Evolutionary conservation across 2,113 vertebrate species (phyloP).

Genomic region (Limnothrissa miodon): DNA sequence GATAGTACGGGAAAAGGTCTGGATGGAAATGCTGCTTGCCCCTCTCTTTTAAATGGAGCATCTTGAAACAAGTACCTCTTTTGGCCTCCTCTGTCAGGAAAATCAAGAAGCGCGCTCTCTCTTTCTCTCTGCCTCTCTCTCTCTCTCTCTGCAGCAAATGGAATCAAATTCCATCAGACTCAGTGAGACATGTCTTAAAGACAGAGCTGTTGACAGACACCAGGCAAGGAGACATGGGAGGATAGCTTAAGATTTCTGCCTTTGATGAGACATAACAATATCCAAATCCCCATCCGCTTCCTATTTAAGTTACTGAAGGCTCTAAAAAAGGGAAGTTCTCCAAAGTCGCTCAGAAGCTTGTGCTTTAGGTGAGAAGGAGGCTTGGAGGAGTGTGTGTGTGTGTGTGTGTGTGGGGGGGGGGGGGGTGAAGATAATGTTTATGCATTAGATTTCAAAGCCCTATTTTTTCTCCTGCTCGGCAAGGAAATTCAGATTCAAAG

Average conservation of each 20-base stretch:
- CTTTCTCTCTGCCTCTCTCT: neutral
- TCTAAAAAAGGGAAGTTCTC: conserved; percentile 73
- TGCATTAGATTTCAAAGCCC: conserved; percentile 81
- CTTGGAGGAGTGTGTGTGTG: conserved; percentile 37
- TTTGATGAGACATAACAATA: conserved; percentile 80
- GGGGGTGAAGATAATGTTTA: conserved; percentile 73
- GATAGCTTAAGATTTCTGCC: conserved; percentile 65
- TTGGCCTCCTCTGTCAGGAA: neutral
- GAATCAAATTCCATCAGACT: conserved; percentile 70
- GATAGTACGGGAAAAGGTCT: neutral
- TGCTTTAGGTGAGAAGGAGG: conserved; percentile 73
- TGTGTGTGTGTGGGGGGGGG: conserved; percentile 34
- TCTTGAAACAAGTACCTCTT: neutral
- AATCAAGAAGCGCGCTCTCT: neutral
- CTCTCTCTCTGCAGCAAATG: neutral
- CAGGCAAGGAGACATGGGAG: conserved; percentile 64
- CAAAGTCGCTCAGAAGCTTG: conserved; percentile 75
- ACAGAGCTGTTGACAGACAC: conserved; percentile 72
- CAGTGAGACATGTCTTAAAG: conserved; percentile 65
- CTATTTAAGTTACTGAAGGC: conserved; percentile 79
- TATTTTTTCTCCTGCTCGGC: conserved; percentile 65
- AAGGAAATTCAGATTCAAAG: conserved; percentile 81
- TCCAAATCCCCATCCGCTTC: conserved; percentile 75
- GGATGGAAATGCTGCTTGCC: neutral
- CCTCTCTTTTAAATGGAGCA: neutral